A percentile compares a stretch with the other conserved stretches of the same genome.
Conservation (phyloP, 2,797 vertebrate species). For the Pyrrhura leucotis region DNA sequence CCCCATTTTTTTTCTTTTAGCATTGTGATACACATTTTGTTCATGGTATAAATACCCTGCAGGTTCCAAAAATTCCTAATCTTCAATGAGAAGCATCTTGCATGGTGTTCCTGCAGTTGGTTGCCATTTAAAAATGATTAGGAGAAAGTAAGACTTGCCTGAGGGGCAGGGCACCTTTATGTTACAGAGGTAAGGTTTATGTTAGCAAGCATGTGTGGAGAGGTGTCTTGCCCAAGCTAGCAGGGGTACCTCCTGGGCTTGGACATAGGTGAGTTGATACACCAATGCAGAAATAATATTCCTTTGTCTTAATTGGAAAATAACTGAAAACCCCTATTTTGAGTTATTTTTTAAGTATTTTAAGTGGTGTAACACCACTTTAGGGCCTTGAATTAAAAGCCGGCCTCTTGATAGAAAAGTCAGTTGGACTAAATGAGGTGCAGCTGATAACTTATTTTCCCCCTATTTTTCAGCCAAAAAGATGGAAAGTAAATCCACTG, state of each 20-base stretch:
- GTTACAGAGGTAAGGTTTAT: background rate
- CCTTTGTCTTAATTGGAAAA: background rate
- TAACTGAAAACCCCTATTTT: background rate
- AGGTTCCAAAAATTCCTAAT: background rate
- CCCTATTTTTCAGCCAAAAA: background rate
- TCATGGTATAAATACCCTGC: background rate
- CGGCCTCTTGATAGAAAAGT: constrained; percentile 13
- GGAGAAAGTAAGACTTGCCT: background rate
- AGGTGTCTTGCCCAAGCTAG: background rate
- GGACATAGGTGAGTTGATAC: background rate
- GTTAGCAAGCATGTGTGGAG: background rate
- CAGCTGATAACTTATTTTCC: background rate
- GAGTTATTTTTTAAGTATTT: background rate
- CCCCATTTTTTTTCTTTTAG: background rate
- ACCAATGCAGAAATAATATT: background rate
- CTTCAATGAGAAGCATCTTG: background rate
- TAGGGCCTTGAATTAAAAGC: background rate
- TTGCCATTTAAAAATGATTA: background rate
- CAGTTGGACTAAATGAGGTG: background rate
- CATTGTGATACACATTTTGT: background rate
- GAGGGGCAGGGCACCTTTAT: background rate
- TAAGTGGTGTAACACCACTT: background rate
- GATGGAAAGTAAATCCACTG: background rate
- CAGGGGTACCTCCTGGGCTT: background rate
- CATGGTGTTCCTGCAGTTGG: background rate